phyloP scores from a whole-genome alignment of 2,113 vertebrate species.

The Irena cyanogastra region DNA sequence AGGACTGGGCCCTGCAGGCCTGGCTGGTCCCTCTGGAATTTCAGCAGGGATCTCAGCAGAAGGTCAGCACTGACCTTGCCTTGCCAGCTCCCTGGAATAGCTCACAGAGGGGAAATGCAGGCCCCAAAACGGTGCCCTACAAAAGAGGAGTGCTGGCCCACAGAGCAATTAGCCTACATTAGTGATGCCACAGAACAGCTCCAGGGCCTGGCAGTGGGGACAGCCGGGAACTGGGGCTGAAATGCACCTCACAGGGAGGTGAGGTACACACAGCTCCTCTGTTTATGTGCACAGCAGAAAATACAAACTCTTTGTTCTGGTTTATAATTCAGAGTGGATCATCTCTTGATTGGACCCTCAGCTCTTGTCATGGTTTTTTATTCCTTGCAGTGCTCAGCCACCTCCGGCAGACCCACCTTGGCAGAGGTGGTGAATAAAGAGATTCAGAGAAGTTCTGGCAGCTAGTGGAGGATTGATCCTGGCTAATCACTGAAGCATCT shows the following conservation, averaged over 20 bases:
- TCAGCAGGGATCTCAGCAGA: neutral
- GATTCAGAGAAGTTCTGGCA: neutral
- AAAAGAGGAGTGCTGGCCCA: neutral
- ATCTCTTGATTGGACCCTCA: neutral
- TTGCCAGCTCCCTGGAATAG: neutral
- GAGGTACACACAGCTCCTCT: neutral
- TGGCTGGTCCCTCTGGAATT: neutral
- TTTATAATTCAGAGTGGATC: neutral
- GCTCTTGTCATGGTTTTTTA: neutral
- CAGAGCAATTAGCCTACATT: constrained; percentile 24
- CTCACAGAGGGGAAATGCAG: neutral
- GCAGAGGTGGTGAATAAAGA: neutral
- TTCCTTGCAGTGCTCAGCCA: neutral
- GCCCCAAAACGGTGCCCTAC: neutral
- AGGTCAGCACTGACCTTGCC: neutral
- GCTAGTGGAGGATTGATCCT: neutral
- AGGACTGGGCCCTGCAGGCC: neutral
- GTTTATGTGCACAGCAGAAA: neutral
- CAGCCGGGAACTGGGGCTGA: neutral
- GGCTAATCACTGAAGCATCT: neutral
- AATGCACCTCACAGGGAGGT: neutral
- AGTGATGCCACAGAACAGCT: neutral
- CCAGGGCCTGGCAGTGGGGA: neutral
- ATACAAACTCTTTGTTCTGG: neutral
- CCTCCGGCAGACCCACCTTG: neutral